Conservation (phyloP, 1,140 invertebrate genomes). For the Hyles vespertilio region DNA sequence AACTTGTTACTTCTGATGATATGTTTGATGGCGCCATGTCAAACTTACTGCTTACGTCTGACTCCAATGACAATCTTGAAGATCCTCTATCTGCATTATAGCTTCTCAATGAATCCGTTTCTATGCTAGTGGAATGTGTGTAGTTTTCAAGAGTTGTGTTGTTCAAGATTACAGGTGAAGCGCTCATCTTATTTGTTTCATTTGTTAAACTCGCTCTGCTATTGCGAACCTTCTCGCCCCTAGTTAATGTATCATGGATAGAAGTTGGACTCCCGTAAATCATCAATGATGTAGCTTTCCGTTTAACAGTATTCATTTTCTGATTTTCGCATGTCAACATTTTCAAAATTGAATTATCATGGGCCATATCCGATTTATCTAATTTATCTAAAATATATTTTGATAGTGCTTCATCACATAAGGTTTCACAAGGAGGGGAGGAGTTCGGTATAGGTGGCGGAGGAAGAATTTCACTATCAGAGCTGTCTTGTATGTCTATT, state of each 20-base stretch:
- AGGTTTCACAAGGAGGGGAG: slow-evolving; percentile 82
- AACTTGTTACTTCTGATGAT: slow-evolving; percentile 58
- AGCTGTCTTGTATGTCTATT: slow-evolving; percentile 85
- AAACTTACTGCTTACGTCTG: slow-evolving; percentile 72
- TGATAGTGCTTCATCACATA: slow-evolving; percentile 67
- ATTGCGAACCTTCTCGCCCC: slow-evolving; percentile 69
- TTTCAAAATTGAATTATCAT: slow-evolving; percentile 70
- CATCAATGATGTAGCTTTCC: slow-evolving; percentile 73
- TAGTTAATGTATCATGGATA: slow-evolving; percentile 72
- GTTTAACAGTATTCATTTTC: slow-evolving; percentile 61
- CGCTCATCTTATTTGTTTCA: slow-evolving; percentile 46
- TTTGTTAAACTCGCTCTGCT: slow-evolving; percentile 65
- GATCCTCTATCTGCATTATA: slow-evolving; percentile 70
- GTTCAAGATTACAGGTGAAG: slow-evolving; percentile 37
- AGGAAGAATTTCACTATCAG: slow-evolving; percentile 87
- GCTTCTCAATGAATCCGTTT: slow-evolving; percentile 68
- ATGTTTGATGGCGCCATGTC: slow-evolving; percentile 60
- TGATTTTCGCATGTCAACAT: slow-evolving; percentile 69
- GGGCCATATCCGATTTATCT: slow-evolving; percentile 63
- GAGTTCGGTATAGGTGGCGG: slow-evolving; percentile 88
- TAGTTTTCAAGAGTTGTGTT: slow-evolving; percentile 55
- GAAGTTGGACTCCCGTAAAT: slow-evolving; percentile 72
- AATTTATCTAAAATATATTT: slow-evolving; percentile 69
- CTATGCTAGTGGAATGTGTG: slow-evolving; percentile 52
- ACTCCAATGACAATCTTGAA: slow-evolving; percentile 69